Evolutionary conservation across 2,888 invertebrate species (phyloP).

Genomic region (Pogonocherus hispidulus): DNA sequence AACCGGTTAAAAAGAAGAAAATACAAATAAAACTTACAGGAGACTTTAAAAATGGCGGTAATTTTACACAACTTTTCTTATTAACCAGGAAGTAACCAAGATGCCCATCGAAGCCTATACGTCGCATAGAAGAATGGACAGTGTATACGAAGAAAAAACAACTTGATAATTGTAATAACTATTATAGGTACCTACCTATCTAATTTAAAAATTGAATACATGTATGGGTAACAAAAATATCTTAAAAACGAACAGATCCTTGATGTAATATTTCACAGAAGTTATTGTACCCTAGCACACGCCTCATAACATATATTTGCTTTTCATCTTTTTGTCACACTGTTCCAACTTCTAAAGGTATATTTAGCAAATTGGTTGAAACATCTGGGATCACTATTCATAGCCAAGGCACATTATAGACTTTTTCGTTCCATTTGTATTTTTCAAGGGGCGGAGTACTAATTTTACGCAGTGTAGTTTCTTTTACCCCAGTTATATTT

Average conservation of each 20-base stretch:
- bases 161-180: no score
- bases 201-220: no score
- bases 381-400: conserved; percentile 55
- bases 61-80: no score
- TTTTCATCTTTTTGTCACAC: conserved; percentile 49
- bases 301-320: conserved; percentile 49
- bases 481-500: conserved; percentile 34
- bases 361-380: conserved; percentile 53
- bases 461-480: conserved; percentile 46
- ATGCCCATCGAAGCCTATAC: no score
- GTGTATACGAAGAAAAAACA: no score
- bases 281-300: conserved; percentile 35
- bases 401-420: conserved; percentile 41
- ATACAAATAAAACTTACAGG: no score
- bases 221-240: background rate
- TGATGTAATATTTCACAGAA: background rate
- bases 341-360: conserved; percentile 44
- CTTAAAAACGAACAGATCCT: background rate
- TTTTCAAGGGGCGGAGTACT: conserved; percentile 48
- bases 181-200: no score
- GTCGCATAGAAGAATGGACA: no score
- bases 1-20: no score
- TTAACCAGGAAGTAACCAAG: no score
- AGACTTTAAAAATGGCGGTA: no score
- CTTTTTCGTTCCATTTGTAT: conserved; percentile 41